A percentile compares a stretch with the other conserved stretches of the same genome.
phyloP scores from a whole-genome alignment of 2,888 invertebrate species.

The Suillia variegata region DNA sequence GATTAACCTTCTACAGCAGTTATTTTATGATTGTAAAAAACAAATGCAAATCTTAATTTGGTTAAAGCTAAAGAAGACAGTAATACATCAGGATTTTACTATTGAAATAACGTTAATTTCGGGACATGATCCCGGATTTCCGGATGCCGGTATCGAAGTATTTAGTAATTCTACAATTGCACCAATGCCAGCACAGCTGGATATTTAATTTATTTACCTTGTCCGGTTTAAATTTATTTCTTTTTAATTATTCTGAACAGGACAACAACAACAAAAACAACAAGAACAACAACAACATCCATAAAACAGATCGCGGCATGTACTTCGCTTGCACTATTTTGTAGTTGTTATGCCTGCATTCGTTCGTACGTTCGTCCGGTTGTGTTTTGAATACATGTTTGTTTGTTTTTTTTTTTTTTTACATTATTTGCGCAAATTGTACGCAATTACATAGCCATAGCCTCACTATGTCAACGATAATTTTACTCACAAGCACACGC shows the following conservation, averaged over 20 bases:
- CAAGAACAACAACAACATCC: too few species aligned
- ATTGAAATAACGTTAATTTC: too few species aligned
- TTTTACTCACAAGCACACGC: not conserved
- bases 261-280: not conserved
- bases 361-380: not conserved
- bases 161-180: too few species aligned
- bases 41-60: too few species aligned
- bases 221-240: slow-evolving; percentile 23
- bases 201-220: slow-evolving; percentile 20
- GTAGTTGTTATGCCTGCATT: not conserved
- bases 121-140: too few species aligned
- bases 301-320: not conserved
- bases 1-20: too few species aligned
- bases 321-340: not conserved
- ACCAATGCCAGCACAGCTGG: not conserved
- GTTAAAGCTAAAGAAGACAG: too few species aligned
- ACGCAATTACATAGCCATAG: not conserved
- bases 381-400: not conserved
- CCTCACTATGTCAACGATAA: not conserved
- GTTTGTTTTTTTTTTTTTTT: too few species aligned
- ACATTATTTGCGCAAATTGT: not conserved
- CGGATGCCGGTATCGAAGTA: too few species aligned
- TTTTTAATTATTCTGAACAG: slow-evolving; percentile 24
- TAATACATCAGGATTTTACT: too few species aligned
- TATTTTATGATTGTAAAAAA: too few species aligned